Evolutionary conservation across 2,113 vertebrate genomes (phyloP).

Genomic region (Etheostoma spectabile): DNA sequence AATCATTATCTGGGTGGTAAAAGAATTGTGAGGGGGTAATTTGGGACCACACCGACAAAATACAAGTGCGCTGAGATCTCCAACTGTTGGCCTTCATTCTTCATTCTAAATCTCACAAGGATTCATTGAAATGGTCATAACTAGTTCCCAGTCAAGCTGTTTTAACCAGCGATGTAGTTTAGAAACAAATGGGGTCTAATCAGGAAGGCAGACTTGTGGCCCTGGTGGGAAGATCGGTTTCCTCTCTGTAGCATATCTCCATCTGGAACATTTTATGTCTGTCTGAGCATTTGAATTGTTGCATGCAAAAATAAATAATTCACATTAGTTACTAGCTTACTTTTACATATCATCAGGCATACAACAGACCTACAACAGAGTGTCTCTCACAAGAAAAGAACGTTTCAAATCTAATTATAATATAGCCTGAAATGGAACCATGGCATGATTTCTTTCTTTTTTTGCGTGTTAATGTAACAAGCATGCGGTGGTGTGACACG

Average conservation of each 20-base stretch:
- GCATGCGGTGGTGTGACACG: slow-evolving; percentile 66
- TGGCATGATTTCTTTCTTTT: slow-evolving; percentile 20
- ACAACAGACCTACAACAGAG: background rate
- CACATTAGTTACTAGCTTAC: background rate
- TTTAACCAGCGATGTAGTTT: slow-evolving; percentile 46
- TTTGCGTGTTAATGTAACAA: slow-evolving; percentile 55
- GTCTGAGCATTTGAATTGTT: slow-evolving; percentile 30
- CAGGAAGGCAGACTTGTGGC: slow-evolving; percentile 43
- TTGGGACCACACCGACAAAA: slow-evolving; percentile 54
- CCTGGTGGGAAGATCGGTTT: slow-evolving; percentile 46
- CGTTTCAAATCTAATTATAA: slow-evolving; percentile 34
- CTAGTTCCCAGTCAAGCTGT: slow-evolving; percentile 30
- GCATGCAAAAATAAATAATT: slow-evolving; percentile 43
- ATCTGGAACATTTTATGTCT: slow-evolving; percentile 58
- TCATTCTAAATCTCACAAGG: slow-evolving; percentile 27
- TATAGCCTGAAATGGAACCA: slow-evolving; percentile 18
- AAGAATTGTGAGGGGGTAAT: slow-evolving; percentile 70
- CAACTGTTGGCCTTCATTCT: background rate
- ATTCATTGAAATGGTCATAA: slow-evolving; percentile 56
- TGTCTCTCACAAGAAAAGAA: slow-evolving; percentile 4
- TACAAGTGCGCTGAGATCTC: slow-evolving; percentile 29
- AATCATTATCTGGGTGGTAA: slow-evolving; percentile 76
- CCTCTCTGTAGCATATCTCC: slow-evolving; percentile 35
- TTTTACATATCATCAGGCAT: background rate
- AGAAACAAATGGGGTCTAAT: slow-evolving; percentile 51